Evolutionary conservation across 2,113 vertebrate genomes (phyloP).

Genomic region (Odocoileus hemionus): DNA sequence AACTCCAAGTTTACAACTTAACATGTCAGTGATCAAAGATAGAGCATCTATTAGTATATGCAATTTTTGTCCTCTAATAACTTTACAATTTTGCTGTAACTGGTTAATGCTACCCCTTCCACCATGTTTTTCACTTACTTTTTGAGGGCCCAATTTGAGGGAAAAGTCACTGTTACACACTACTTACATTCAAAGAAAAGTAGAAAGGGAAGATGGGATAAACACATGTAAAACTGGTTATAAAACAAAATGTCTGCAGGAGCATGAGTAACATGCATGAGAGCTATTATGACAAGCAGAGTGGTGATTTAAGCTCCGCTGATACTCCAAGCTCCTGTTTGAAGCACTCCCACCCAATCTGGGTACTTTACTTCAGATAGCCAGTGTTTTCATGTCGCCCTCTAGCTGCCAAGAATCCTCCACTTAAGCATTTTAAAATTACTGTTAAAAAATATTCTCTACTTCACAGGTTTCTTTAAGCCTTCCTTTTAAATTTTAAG

Average conservation of each 20-base stretch:
- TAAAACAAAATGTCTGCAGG: background rate
- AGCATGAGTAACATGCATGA: background rate
- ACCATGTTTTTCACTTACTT: background rate
- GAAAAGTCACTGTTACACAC: background rate
- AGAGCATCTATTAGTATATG: background rate
- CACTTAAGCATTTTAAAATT: background rate
- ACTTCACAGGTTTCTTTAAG: slow-evolving; percentile 11
- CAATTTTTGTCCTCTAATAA: background rate
- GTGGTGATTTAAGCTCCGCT: fast-evolving
- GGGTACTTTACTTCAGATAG: background rate
- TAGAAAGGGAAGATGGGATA: background rate
- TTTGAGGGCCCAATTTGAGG: background rate
- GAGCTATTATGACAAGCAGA: background rate
- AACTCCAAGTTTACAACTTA: background rate
- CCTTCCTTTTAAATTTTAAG: background rate
- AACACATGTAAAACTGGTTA: background rate
- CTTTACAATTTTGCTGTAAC: background rate
- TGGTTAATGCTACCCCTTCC: background rate
- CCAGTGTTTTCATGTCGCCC: background rate
- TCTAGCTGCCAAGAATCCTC: background rate
- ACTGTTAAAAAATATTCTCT: background rate
- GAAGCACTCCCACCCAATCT: background rate
- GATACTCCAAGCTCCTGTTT: background rate
- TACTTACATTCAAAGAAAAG: background rate
- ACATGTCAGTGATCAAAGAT: background rate